Conservation (phyloP, 2,888 invertebrate genomes). For the Eustalomyia histrio region DNA sequence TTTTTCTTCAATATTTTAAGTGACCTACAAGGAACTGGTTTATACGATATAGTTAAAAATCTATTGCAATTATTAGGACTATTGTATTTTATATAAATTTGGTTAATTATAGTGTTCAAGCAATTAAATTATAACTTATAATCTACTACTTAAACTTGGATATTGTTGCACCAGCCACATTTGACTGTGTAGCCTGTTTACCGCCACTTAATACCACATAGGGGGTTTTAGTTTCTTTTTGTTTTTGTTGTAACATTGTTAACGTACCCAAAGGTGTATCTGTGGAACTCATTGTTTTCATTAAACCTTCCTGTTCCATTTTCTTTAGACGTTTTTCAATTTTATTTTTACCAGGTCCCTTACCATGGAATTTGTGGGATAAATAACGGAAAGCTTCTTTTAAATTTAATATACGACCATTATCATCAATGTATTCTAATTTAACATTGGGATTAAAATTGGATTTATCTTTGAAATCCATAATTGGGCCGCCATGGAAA, state of each 20-base stretch:
- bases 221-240: conserved; percentile 95
- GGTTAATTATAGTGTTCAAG: conserved; percentile 48
- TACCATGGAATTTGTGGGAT: conserved; percentile 99
- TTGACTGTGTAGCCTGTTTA: conserved; percentile 82
- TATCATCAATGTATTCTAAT: conserved; percentile 98
- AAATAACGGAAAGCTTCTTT: conserved; percentile 98
- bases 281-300: conserved; percentile 98
- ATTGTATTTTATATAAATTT: conserved; percentile 40
- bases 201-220: conserved; percentile 95
- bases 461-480: conserved; percentile 95
- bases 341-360: conserved; percentile 99
- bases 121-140: not conserved
- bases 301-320: conserved; percentile 93
- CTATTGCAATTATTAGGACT: conserved; percentile 35
- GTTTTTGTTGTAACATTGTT: conserved; percentile 96
- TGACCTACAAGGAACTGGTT: not conserved
- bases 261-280: conserved; percentile 98
- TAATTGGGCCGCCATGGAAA: conserved; percentile 88
- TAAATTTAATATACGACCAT: conserved; percentile 92
- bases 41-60: conserved; percentile 29
- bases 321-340: conserved; percentile 97
- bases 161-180: conserved; percentile 54
- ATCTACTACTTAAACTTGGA: conserved; percentile 52
- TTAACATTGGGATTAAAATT: conserved; percentile 95
- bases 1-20: not conserved